Base-by-base conservation (phyloP, 2,888 invertebrate genomes). In the Ennomos erosarius region DNA sequence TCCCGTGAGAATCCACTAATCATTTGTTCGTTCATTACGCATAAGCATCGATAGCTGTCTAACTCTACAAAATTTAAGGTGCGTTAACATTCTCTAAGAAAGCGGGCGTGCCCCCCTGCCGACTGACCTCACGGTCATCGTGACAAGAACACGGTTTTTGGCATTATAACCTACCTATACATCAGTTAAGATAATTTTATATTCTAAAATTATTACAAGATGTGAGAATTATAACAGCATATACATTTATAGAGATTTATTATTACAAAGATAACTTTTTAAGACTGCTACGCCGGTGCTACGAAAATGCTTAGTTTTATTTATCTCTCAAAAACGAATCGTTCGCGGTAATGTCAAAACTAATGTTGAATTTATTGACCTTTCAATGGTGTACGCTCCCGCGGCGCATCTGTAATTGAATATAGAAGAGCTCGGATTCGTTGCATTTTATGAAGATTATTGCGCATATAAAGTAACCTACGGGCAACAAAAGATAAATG, bases 111-210 rank as follows among this genome's bases (percentile, higher is more conserved):
- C 76, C 79, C 75, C 79, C 78, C 75, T 74, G 75, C 72, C 73
- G 74, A 64, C 71, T 79, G 81, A 82, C 79, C 82, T 71, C 58
- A 57, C 80, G 81, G 81, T 79, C 85, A 84, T 84, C 82, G 75
- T 77, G 72, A 64, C 75, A 81, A 77, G 65, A 74, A 65, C 73
- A 67, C 65, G 70, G 70, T 68, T 79, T 74, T 71, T 68, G 71
- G 70, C 73, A 68, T 73, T n/a, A 71, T 26, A 26, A 26, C 73
- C 71, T 68, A 68, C 73, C 69, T 69, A 69, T 68, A 59, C 59
- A 61, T 70, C 69, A 74, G 64, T 61, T 57, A 59, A 55, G 63
- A 62, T 49, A 70, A 61, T 65, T 69, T 68, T 69, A 67, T 70
- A 61, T 55, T 64, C 55, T 60, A 52, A 62, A 66, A 63, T 35